These are phyloP conservation scores for Mesaphorura yosii DNA, from an alignment of 1,140 invertebrate genomes.

Conservation along the genomic window DNA sequence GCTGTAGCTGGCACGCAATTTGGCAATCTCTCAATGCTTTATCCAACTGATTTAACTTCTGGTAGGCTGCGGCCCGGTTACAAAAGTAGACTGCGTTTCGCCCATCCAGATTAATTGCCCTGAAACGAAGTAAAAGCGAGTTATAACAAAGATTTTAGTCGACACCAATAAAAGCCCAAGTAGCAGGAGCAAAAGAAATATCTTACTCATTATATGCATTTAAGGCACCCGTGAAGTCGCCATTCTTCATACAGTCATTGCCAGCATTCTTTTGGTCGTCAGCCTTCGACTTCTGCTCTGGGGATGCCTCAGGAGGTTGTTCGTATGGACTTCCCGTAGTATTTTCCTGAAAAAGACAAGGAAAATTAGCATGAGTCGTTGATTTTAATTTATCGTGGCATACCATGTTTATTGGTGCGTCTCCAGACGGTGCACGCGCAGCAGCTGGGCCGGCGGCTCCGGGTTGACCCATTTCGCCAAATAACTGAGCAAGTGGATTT, in stretches of 20 bases:
- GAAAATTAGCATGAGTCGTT: too few species aligned
- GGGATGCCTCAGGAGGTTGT: slow-evolving; percentile 33
- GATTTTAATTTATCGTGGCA: too few species aligned
- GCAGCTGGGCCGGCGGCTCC: too few species aligned
- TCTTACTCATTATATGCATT: slow-evolving; percentile 62
- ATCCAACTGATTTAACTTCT: slow-evolving; percentile 66
- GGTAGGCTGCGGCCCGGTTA: slow-evolving; percentile 83
- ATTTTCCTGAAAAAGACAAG: too few species aligned
- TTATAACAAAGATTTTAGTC: slow-evolving; percentile 1
- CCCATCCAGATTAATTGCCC: slow-evolving; percentile 69
- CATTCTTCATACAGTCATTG: slow-evolving; percentile 71
- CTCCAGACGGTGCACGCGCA: too few species aligned
- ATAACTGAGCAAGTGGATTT: too few species aligned
- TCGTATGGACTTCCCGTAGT: too few species aligned
- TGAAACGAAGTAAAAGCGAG: slow-evolving; percentile 35
- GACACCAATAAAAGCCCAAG: neutral
- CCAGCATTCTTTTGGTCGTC: slow-evolving; percentile 70
- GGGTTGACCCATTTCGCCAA: too few species aligned
- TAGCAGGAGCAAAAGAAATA: neutral
- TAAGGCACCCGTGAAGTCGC: slow-evolving; percentile 64
- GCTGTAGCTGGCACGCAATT: slow-evolving; percentile 73
- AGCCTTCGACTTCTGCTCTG: slow-evolving; percentile 50
- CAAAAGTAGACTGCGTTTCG: slow-evolving; percentile 89
- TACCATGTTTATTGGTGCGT: too few species aligned
- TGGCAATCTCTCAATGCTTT: slow-evolving; percentile 79